Evolutionary conservation across 2,888 invertebrate genomes (phyloP), one percentile per base, ranked within the genome.

Genomic region (Drosophila merina): DNA sequence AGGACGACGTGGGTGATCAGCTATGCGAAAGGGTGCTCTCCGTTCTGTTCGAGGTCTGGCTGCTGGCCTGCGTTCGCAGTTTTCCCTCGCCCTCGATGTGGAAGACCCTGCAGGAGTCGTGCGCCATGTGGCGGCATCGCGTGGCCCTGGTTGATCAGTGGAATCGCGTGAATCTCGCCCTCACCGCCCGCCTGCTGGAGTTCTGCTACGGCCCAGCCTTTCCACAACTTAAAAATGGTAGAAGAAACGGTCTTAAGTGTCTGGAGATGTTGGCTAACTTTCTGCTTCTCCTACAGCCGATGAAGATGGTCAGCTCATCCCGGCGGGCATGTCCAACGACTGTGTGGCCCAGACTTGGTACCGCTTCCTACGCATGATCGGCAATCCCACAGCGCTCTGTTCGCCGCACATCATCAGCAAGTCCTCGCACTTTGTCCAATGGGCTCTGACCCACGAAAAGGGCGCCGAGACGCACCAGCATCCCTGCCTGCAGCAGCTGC

Each of bases 311-410:
- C 94, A 94, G 79, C 92, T 98, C 48, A 96, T 98, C 63, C 97
- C 98, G 2, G 90, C 93, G 0, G 95, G 95, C 54, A 98, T 98
- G 96, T 94, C 95, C 45, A 95, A 96, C 69, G 97, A 98, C 90
- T 97, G 97, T 69, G 95, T 98, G 40, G 96, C 97, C 63, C 99
- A 99, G 93, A 96, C 96, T 85, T 99, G 99, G 99, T 99, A 97
- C 92, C 94, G 99, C 68, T 96, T 99, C 88, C 93, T 99, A 68
- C 97, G 98, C 89, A 97, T 97, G 40, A 95, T 99, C 72, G 98
- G 98, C 31, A 98, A 98, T 92, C 99, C 99, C 0, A 97, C 97
- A 0, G 97, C 97, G 83, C 93, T 99, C 69, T 97, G 97, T 83
- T 95, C 96, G 40, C 97, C 97, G 0, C 95, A 96, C 80, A 93